Evolutionary conservation across 2,888 invertebrate species (phyloP).

Genomic region (Stenodera caucasica): DNA sequence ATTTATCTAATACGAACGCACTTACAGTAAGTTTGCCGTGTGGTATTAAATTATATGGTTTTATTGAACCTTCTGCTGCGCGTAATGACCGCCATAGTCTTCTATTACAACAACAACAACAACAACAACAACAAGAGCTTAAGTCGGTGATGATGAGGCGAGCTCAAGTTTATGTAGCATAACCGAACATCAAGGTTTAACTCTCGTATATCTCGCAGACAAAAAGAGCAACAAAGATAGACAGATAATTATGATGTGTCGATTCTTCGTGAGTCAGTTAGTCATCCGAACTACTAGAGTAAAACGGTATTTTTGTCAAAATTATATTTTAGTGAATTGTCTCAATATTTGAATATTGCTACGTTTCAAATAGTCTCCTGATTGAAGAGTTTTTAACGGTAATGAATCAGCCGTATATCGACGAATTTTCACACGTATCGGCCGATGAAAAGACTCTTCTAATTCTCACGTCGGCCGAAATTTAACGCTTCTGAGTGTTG

Average conservation of each 20-base stretch:
- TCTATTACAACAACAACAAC: not conserved
- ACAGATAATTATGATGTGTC: not conserved
- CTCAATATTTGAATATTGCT: constrained; percentile 4
- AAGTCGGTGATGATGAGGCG: not conserved
- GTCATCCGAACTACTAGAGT: not conserved
- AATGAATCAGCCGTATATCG: too few species aligned
- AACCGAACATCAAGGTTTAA: not conserved
- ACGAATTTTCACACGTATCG: not conserved
- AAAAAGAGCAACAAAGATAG: not conserved
- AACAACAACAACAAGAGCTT: constrained; percentile 1
- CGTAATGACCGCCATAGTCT: constrained; percentile 1
- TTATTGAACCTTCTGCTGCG: not conserved
- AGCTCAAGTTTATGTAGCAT: not conserved
- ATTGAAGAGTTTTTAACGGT: too few species aligned
- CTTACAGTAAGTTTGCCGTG: constrained; percentile 4
- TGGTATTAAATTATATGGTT: constrained; percentile 5
- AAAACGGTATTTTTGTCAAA: not conserved
- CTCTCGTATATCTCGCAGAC: not conserved
- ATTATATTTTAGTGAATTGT: not conserved
- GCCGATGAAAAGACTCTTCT: not conserved
- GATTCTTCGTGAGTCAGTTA: not conserved
- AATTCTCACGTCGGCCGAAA: not conserved
- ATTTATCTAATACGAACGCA: constrained; percentile 4
- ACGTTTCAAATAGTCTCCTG: too few species aligned
- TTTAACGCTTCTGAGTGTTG: not conserved